Base-by-base conservation (phyloP, 1,140 invertebrate species). In the Andrena cerasifolii region DNA sequence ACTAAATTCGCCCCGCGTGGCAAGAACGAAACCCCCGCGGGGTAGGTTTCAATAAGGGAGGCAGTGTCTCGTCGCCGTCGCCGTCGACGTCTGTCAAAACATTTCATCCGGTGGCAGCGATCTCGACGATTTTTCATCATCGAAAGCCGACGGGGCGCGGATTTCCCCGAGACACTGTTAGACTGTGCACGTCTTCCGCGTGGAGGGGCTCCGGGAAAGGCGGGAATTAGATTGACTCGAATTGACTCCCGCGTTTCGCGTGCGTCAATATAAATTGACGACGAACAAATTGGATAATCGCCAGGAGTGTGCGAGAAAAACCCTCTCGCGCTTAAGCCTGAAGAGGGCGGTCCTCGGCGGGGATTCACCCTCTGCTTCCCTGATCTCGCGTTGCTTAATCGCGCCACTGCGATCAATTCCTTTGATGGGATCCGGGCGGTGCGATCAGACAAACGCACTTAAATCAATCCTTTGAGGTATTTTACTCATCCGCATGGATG, bases 241-340 rank as follows among this genome's bases (percentile, higher is more conserved):
- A 90, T 88, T 89, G 86, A 85, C 84, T 86, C 79, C 86, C 82
- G 88, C 88, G 83, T 86, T 68, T 62, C 47, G 26, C 76, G 73
- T 82, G 67, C 84, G 81, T 85, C 86, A 87, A 86, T 80, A 84
- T 83, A 82, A 87, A 88, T 89, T 90, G 87, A 88, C 85, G 82
- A 86, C 78, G 78, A 84, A 73, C 80, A 86, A 89, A 89, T 90
- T 89, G 89, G 83, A 90, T 90, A 90, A 90, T 90, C 85, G 85
- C 66, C 83, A 83, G 81, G 77, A 85, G 78, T 78, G 80, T 82
- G 74, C 63, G 78, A 77, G 82, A 65, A 80, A 73, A 67, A 49
- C 51, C 67, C 62, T 67, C 24, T 40, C 36, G 36, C 31, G 21
- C 40, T 24, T 12, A 28, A 28, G 21, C 24, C 24, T 0, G 36